Conservation (phyloP, 2,797 vertebrate genomes). For the Menidia menidia region DNA sequence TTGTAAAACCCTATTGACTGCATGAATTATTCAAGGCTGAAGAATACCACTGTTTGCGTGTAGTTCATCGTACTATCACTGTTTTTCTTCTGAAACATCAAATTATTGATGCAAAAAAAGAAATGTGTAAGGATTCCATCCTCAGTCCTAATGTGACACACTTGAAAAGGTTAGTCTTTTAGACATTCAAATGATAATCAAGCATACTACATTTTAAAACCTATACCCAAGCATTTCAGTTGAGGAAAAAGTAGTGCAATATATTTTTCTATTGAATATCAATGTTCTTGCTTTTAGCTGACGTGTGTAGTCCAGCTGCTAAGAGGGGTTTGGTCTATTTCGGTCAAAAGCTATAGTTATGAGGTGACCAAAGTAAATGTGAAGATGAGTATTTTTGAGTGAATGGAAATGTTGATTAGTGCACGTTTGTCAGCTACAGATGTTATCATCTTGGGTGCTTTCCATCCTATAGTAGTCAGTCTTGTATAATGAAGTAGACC, state of each 20-base stretch:
- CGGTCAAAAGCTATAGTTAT: constrained; percentile 50
- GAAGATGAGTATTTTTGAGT: constrained; percentile 57
- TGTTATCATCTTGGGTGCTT: constrained; percentile 55
- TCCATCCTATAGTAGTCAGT: constrained; percentile 64
- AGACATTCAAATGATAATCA: constrained; percentile 67
- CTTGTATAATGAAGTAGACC: constrained; percentile 63
- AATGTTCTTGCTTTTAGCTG: constrained; percentile 74
- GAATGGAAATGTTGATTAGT: constrained; percentile 50
- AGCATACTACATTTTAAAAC: constrained; percentile 52
- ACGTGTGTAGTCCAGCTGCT: constrained; percentile 65
- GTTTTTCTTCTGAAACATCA: constrained; percentile 55
- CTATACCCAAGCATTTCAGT: constrained; percentile 69
- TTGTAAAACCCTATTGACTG: constrained; percentile 75
- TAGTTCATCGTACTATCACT: constrained; percentile 62
- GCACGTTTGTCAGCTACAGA: constrained; percentile 43
- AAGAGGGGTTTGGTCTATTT: constrained; percentile 60
- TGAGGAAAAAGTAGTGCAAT: constrained; percentile 81
- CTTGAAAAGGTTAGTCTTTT: constrained; percentile 68
- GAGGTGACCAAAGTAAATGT: constrained; percentile 68
- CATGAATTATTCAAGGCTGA: constrained; percentile 75
- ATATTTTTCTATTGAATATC: constrained; percentile 84
- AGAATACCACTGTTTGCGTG: constrained; percentile 72
- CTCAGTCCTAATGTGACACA: constrained; percentile 61
- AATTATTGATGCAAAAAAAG: constrained; percentile 63
- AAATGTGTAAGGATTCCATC: constrained; percentile 57